Percentiles rank a stretch among this genome's conserved stretches.
phyloP scores from a whole-genome alignment of 2,888 invertebrate species.

The Pheosia gnoma region DNA sequence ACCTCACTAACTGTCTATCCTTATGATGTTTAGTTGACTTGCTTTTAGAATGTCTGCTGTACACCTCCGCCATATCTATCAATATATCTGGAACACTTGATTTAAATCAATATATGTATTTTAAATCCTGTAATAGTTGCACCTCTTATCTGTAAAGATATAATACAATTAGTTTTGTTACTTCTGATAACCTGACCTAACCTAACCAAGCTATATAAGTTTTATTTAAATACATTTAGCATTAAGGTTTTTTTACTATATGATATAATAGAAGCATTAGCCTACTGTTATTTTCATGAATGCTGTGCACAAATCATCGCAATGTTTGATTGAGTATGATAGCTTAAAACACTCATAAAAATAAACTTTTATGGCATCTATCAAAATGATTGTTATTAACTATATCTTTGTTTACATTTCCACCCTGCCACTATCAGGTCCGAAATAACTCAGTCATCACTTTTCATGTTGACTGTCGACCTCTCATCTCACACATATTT shows the following conservation, averaged over 20 bases:
- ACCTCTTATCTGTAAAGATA: conserved; percentile 65
- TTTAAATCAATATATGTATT: conserved; percentile 29
- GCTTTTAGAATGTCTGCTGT: conserved; percentile 42
- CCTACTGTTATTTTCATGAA: conserved; percentile 56
- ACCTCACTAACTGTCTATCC: conserved; percentile 45
- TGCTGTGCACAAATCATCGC: conserved; percentile 27
- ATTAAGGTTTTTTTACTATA: conserved; percentile 22
- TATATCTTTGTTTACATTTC: conserved; percentile 82
- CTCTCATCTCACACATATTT: conserved; percentile 50
- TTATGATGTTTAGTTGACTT: conserved; percentile 52
- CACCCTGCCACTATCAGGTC: conserved; percentile 69
- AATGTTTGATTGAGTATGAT: conserved; percentile 1
- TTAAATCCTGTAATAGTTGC: conserved; percentile 33
- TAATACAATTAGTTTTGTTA: conserved; percentile 33
- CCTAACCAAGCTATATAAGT: conserved; percentile 26
- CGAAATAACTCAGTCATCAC: conserved; percentile 68
- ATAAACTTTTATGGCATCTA: conserved; percentile 52
- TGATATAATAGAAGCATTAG: conserved; percentile 47
- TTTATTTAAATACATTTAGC: conserved; percentile 4
- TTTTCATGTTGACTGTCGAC: conserved; percentile 61
- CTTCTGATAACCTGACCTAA: conserved; percentile 13
- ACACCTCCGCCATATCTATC: conserved; percentile 57
- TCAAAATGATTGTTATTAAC: conserved; percentile 62
- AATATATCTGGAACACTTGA: conserved; percentile 30
- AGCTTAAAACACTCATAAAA: conserved; percentile 59